A percentile compares a stretch with the other conserved stretches of the same genome.
Evolutionary conservation across 2,888 invertebrate species (phyloP).

Genomic region (Napeogenes sylphis): DNA sequence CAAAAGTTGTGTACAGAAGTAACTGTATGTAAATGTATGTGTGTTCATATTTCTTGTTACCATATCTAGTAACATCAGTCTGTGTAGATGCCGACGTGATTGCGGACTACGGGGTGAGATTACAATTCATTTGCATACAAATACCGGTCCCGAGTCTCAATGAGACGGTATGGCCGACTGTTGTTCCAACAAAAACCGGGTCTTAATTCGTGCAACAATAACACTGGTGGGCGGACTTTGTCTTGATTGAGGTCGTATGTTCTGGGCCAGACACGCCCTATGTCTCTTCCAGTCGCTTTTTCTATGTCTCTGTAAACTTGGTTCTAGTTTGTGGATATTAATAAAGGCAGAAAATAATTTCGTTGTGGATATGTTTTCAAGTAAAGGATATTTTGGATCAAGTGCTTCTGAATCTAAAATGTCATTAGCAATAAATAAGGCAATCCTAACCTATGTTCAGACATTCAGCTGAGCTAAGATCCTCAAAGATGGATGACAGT

Average conservation of each 20-base stretch:
- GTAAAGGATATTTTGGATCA: no score
- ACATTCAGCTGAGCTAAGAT: slow-evolving; percentile 6
- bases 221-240: slow-evolving; percentile 43
- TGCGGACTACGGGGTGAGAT: slow-evolving; percentile 59
- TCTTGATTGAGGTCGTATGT: slow-evolving; percentile 54
- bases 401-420: no score
- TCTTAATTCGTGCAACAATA: slow-evolving; percentile 69
- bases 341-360: not conserved
- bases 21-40: no score
- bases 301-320: slow-evolving; percentile 36
- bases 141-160: slow-evolving; percentile 67
- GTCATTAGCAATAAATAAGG: not conserved
- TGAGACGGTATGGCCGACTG: slow-evolving; percentile 56
- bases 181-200: slow-evolving; percentile 71
- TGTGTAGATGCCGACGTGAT: slow-evolving; percentile 54
- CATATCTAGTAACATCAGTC: slow-evolving; percentile 30
- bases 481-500: slow-evolving; percentile 29
- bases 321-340: not conserved
- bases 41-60: slow-evolving; percentile 5
- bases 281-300: slow-evolving; percentile 57
- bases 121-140: slow-evolving; percentile 74
- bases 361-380: not conserved
- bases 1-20: no score
- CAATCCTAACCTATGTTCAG: not conserved
- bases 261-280: slow-evolving; percentile 30